Evolutionary conservation across 2,797 vertebrate genomes (phyloP).

Genomic region (Rhabdomys pumilio): DNA sequence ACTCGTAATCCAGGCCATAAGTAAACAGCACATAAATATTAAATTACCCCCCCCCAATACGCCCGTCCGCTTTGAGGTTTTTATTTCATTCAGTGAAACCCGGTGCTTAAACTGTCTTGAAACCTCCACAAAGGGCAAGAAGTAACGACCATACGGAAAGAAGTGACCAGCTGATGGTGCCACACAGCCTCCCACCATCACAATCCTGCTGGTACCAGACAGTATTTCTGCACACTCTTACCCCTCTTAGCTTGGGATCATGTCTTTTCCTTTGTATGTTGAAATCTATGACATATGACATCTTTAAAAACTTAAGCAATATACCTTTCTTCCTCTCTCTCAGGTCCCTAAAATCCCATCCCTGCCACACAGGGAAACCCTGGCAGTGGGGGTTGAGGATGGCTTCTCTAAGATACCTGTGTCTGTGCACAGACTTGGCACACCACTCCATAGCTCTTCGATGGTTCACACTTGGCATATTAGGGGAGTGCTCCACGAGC

Average conservation of each 20-base stretch:
- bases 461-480: rapidly evolving
- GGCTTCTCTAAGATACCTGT: not conserved
- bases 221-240: not conserved
- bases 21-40: conserved; percentile 78
- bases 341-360: not conserved
- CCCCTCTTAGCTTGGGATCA: not conserved
- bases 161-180: not conserved
- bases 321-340: not conserved
- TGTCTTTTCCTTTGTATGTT: not conserved
- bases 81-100: conserved; percentile 70
- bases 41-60: conserved; percentile 63
- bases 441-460: rapidly evolving
- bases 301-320: not conserved
- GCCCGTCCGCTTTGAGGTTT: conserved; percentile 79
- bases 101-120: conserved; percentile 72
- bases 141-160: not conserved
- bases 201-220: rapidly evolving
- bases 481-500: not conserved
- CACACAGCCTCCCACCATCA: rapidly evolving
- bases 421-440: rapidly evolving
- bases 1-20: conserved; percentile 60
- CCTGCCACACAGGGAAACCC: not conserved
- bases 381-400: not conserved
- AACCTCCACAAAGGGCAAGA: conserved; percentile 45
- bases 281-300: not conserved